phyloP scores from a whole-genome alignment of 1,140 invertebrate genomes.

The Drosophila athabasca region DNA sequence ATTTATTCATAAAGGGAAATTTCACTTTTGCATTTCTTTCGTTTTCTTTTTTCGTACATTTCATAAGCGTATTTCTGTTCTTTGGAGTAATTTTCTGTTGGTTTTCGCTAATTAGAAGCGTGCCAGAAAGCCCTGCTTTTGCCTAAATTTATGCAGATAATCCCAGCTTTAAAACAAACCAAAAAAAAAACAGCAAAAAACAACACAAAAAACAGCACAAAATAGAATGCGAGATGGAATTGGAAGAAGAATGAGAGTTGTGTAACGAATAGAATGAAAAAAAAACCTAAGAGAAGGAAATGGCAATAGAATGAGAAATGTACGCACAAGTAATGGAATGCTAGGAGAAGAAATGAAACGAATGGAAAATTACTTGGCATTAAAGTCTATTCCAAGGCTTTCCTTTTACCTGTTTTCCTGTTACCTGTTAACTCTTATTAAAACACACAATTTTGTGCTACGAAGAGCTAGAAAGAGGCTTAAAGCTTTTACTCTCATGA shows the following conservation, averaged over 20 bases:
- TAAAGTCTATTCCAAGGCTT: too few species aligned
- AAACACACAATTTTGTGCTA: too few species aligned
- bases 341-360: too few species aligned
- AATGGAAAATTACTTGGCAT: too few species aligned
- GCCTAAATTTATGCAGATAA: constrained; percentile 71
- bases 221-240: not conserved
- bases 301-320: too few species aligned
- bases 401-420: too few species aligned
- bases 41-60: constrained; percentile 25
- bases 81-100: constrained; percentile 55
- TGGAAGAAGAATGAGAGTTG: constrained; percentile 1
- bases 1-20: constrained; percentile 39
- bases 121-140: constrained; percentile 23
- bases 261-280: not conserved
- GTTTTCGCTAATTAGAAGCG: constrained; percentile 71
- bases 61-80: constrained; percentile 51
- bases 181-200: too few species aligned
- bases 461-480: too few species aligned
- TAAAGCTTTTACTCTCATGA: too few species aligned
- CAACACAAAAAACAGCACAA: not conserved
- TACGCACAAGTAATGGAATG: too few species aligned
- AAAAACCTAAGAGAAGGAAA: too few species aligned
- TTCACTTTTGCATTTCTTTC: not conserved
- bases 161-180: constrained; percentile 16
- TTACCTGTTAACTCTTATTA: too few species aligned